Evolutionary conservation across 2,888 invertebrate species (phyloP), one percentile per base, ranked within the genome.

Genomic region (Ornithoptera priamus): DNA sequence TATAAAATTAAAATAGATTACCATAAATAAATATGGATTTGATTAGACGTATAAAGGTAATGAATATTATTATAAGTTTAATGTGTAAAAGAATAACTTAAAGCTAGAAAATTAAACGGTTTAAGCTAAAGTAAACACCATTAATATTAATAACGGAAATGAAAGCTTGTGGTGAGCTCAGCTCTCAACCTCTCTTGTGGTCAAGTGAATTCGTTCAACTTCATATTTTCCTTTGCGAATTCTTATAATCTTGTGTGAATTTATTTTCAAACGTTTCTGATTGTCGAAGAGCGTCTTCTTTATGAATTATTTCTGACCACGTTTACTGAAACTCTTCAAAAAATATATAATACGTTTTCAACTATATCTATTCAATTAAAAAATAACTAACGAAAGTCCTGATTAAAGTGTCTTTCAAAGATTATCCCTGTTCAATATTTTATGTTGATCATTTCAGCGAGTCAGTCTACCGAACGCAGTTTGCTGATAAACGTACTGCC

Each of bases 91-190:
- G n/a, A 6, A n/a, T 12, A 2, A 18, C 17, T 50, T 50, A 4
- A 57, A 57, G 12, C 2, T 7, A 6, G 22, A 20, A 57, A 12
- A 20, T 53, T 50, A 62, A 62, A 42, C 62, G 42, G 10, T 67
- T 61, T 50, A 58, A 69, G 46, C 57, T 57, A 57, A 42, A 65
- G 61, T 30, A 30, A 69, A 62, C 56, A 57, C 46, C 65, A 62
- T 69, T 69, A 69, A 69, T 69, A 69, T 69, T 69, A 56, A 69
- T 69, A 69, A 69, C 22, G 65, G 69, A 69, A 64, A 68, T 68
- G 64, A 68, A 65, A 62, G 61, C 69, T 57, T 60, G 68, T 22
- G 64, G 64, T 61, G 20, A 57, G 60, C 60, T 65, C 50, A 50
- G 65, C 39, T 62, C 62, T 62, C 46, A 59, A 59, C 66, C 60